A percentile compares a stretch with the other conserved stretches of the same genome.
These are phyloP conservation scores for Tapirus indicus DNA, from an alignment of 2,797 vertebrate species.

Conservation along the genomic window DNA sequence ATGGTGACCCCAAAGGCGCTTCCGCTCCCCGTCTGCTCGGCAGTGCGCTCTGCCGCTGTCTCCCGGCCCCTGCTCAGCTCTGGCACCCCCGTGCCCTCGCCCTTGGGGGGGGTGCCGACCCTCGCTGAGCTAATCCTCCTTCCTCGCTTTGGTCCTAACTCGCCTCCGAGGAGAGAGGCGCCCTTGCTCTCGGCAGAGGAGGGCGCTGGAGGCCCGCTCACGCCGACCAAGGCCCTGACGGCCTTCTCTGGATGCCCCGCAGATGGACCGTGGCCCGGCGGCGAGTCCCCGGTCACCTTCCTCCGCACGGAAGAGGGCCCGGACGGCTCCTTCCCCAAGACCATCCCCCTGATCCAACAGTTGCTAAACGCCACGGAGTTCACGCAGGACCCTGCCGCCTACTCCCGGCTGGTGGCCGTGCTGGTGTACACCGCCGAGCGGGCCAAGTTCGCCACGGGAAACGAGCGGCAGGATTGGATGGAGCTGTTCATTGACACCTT, in stretches of 20 bases:
- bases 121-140: background rate
- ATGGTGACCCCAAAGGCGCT: background rate
- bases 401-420: slow-evolving; percentile 95
- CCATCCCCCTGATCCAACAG: slow-evolving; percentile 93
- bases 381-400: slow-evolving; percentile 91
- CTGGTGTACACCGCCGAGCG: slow-evolving; percentile 98
- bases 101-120: background rate
- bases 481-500: slow-evolving; percentile 98
- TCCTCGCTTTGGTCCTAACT: background rate
- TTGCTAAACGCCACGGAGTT: slow-evolving; percentile 94
- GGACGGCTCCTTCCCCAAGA: slow-evolving; percentile 94
- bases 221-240: slow-evolving; percentile 85
- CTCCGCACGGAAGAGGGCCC: slow-evolving; percentile 93
- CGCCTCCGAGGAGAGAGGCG: background rate
- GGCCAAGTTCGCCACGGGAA: slow-evolving; percentile 96
- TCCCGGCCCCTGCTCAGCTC: background rate
- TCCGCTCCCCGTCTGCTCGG: background rate
- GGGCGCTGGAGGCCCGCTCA: background rate
- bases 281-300: slow-evolving; percentile 91
- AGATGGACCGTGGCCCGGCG: slow-evolving; percentile 91
- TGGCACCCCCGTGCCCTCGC: background rate
- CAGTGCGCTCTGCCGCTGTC: background rate
- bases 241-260: slow-evolving; percentile 93
- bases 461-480: slow-evolving; percentile 97
- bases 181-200: background rate